These are phyloP conservation scores for Agelastica alni DNA, from an alignment of 2,888 invertebrate species.

Conservation along the genomic window DNA sequence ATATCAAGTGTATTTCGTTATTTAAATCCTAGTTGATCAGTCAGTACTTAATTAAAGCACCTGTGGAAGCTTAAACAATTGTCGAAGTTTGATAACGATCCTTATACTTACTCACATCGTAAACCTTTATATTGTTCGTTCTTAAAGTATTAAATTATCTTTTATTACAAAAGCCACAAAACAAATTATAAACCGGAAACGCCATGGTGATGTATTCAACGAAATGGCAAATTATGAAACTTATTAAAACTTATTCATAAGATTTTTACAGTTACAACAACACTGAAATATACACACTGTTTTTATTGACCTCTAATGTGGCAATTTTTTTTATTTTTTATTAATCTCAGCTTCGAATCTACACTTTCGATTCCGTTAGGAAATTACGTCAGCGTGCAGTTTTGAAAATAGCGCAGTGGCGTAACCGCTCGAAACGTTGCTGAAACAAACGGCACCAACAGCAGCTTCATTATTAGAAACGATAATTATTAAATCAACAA, in stretches of 20 bases:
- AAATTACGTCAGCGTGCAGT: conserved; percentile 16
- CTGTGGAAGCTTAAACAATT: too few species aligned
- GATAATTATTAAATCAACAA: too few species aligned
- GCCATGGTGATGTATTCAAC: conserved; percentile 14
- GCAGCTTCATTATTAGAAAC: too few species aligned
- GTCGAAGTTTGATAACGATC: neutral
- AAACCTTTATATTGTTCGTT: conserved; percentile 6
- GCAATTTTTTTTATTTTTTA: conserved; percentile 1
- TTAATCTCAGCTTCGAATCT: conserved; percentile 7
- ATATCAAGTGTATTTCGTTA: too few species aligned
- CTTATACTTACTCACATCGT: conserved; percentile 3
- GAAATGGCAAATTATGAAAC: conserved; percentile 15
- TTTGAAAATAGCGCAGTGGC: neutral
- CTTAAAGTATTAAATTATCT: conserved; percentile 10
- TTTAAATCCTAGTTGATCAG: too few species aligned
- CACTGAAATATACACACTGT: neutral
- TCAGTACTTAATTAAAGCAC: too few species aligned
- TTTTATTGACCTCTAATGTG: conserved; percentile 6
- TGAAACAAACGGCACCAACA: too few species aligned
- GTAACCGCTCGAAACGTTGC: neutral
- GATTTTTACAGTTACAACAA: conserved; percentile 16
- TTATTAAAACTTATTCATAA: conserved; percentile 9
- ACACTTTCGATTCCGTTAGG: conserved; percentile 24
- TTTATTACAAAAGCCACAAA: conserved; percentile 12
- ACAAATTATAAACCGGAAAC: conserved; percentile 18